phyloP scores from a whole-genome alignment of 1,140 invertebrate species.

The Brachionus plicatilis region DNA sequence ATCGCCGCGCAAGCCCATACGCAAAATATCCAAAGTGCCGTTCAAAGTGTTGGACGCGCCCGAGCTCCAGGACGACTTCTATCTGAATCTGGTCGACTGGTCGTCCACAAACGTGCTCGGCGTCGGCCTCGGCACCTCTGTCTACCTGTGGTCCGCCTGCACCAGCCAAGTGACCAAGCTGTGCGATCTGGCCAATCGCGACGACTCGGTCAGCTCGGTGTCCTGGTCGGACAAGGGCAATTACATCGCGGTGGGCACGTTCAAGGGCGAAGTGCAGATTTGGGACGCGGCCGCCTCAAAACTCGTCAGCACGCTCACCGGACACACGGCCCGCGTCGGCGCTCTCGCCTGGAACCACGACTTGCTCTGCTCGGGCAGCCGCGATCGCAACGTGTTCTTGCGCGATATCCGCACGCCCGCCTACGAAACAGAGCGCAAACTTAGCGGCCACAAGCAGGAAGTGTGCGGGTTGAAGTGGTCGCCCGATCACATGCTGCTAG shows the following conservation, averaged over 20 bases:
- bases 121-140: constrained; percentile 94
- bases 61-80: constrained; percentile 97
- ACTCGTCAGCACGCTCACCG: constrained; percentile 78
- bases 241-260: constrained; percentile 91
- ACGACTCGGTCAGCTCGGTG: constrained; percentile 93
- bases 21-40: constrained; percentile 92
- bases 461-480: constrained; percentile 99
- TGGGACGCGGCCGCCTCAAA: constrained; percentile 91
- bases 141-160: constrained; percentile 98
- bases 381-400: constrained; percentile 88
- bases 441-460: constrained; percentile 91
- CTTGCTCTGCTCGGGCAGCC: constrained; percentile 86
- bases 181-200: constrained; percentile 86
- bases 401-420: constrained; percentile 83
- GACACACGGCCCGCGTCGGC: constrained; percentile 74
- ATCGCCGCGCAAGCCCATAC: constrained; percentile 76
- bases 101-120: constrained; percentile 96
- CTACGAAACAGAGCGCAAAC: constrained; percentile 54
- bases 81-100: constrained; percentile 98
- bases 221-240: constrained; percentile 97
- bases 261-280: constrained; percentile 90
- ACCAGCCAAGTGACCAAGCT: constrained; percentile 94
- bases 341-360: constrained; percentile 97
- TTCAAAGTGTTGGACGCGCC: constrained; percentile 97
- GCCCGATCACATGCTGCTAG: constrained; percentile 93